Percentiles rank a stretch among this genome's conserved stretches.
Evolutionary conservation across 1,140 invertebrate genomes (phyloP).

Genomic region (Hyles vespertilio): DNA sequence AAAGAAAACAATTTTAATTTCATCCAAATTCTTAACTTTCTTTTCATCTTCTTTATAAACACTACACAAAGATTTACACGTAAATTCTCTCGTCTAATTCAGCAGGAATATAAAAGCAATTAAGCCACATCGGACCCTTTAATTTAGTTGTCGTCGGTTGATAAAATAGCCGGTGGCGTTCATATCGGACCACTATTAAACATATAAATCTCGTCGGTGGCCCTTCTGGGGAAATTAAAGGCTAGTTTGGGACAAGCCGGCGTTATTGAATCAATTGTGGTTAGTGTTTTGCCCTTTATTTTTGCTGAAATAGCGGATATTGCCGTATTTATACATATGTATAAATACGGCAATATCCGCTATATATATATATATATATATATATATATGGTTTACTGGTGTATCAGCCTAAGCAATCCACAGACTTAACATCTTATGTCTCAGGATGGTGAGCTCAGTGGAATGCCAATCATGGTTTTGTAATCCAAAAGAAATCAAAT

Average conservation of each 20-base stretch:
- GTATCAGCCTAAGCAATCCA: too few relatives aligned
- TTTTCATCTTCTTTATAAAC: too few relatives aligned
- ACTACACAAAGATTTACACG: background rate
- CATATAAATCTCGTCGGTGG: conserved; percentile 25
- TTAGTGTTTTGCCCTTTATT: too few relatives aligned
- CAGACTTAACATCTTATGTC: too few relatives aligned
- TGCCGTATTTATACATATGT: background rate
- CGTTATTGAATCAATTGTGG: too few relatives aligned
- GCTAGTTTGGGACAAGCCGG: background rate
- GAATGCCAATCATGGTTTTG: too few relatives aligned
- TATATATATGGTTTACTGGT: too few relatives aligned
- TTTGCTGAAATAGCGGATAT: background rate
- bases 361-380: background rate
- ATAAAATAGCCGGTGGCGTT: conserved; percentile 11
- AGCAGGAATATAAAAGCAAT: conserved; percentile 31
- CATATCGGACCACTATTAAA: conserved; percentile 27
- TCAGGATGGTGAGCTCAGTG: too few relatives aligned
- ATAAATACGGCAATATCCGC: background rate
- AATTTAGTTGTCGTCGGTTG: conserved; percentile 16
- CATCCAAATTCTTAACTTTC: too few relatives aligned
- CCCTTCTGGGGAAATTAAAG: conserved; percentile 16
- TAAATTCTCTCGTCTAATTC: conserved; percentile 3
- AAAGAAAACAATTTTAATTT: too few relatives aligned
- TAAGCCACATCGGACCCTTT: conserved; percentile 17
- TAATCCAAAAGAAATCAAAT: too few relatives aligned